A percentile compares a stretch with the other conserved stretches of the same genome.
phyloP scores from a whole-genome alignment of 2,888 invertebrate genomes.

The Steinernema hermaphroditum region DNA sequence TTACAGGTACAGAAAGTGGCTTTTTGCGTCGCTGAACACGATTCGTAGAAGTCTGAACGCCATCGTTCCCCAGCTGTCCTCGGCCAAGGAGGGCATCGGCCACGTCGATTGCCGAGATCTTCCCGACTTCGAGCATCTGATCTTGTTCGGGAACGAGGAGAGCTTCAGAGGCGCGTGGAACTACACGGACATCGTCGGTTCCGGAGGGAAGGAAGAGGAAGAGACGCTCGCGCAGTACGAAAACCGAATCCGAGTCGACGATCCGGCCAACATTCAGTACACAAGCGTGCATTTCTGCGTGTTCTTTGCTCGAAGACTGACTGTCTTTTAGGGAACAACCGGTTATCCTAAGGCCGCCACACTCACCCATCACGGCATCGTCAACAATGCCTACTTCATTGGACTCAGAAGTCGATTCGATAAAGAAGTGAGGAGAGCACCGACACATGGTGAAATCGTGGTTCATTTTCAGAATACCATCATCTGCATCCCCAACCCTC shows the following conservation, averaged over 20 bases:
- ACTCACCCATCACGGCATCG: conserved; percentile 74
- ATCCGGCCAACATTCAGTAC: conserved; percentile 74
- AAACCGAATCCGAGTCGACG: conserved; percentile 73
- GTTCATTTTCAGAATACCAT: conserved; percentile 44
- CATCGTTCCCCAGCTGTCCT: conserved; percentile 34
- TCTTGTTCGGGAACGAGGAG: conserved; percentile 68
- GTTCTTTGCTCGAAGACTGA: conserved; percentile 1
- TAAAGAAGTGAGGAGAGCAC: conserved; percentile 37
- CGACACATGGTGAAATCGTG: too few species aligned
- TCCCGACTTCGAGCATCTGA: conserved; percentile 70
- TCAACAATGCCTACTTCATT: conserved; percentile 77
- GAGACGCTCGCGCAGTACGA: conserved; percentile 69
- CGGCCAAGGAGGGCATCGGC: conserved; percentile 42
- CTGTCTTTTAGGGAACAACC: conserved; percentile 74
- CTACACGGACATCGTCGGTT: conserved; percentile 68
- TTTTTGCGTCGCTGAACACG: background rate
- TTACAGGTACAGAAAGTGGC: conserved; percentile 66
- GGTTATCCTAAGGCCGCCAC: conserved; percentile 77
- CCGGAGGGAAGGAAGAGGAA: conserved; percentile 65
- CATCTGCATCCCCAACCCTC: conserved; percentile 59
- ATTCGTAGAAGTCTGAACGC: conserved; percentile 22
- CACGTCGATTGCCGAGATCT: conserved; percentile 45
- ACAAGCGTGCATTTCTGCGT: conserved; percentile 45
- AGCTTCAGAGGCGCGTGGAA: conserved; percentile 68
- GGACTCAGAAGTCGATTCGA: conserved; percentile 70